These are phyloP conservation scores for Pristionchus arcanus DNA, from an alignment of 2,888 invertebrate species.

Conservation along the genomic window DNA sequence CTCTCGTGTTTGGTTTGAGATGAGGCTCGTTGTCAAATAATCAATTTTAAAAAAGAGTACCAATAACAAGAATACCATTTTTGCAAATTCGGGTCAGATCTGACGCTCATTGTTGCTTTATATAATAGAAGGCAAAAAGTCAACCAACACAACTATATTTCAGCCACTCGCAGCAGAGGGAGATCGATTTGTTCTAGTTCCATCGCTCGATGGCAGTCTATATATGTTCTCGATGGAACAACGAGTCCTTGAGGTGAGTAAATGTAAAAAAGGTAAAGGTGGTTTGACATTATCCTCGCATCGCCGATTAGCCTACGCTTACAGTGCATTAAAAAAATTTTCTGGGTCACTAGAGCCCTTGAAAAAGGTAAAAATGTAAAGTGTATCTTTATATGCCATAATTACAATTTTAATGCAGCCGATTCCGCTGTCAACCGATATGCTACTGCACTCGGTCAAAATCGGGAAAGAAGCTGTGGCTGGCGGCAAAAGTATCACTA, in stretches of 20 bases:
- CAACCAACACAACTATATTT: not conserved
- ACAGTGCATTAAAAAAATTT: too few species aligned
- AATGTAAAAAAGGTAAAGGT: not conserved
- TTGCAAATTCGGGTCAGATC: not conserved
- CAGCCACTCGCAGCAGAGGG: slow-evolving; percentile 60
- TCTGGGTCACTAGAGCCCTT: too few species aligned
- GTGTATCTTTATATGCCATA: too few species aligned
- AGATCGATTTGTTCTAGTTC: slow-evolving; percentile 86
- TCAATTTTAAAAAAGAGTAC: not conserved
- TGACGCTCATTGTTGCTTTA: not conserved
- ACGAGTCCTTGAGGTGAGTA: slow-evolving; percentile 20
- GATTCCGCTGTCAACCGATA: slow-evolving; percentile 90
- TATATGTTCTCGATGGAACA: slow-evolving; percentile 84
- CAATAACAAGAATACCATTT: not conserved
- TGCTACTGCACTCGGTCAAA: slow-evolving; percentile 87
- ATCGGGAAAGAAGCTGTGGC: slow-evolving; percentile 84
- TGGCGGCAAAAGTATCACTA: slow-evolving; percentile 90
- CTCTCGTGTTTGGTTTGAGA: too few species aligned
- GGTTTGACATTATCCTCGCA: too few species aligned
- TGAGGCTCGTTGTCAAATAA: too few species aligned
- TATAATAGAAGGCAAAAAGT: not conserved
- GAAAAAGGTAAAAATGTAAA: too few species aligned
- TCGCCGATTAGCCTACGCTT: too few species aligned
- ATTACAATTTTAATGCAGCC: slow-evolving; percentile 85
- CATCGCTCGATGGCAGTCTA: slow-evolving; percentile 92